Base-by-base conservation (phyloP, 2,113 vertebrate species). In the Takifugu flavidus region DNA sequence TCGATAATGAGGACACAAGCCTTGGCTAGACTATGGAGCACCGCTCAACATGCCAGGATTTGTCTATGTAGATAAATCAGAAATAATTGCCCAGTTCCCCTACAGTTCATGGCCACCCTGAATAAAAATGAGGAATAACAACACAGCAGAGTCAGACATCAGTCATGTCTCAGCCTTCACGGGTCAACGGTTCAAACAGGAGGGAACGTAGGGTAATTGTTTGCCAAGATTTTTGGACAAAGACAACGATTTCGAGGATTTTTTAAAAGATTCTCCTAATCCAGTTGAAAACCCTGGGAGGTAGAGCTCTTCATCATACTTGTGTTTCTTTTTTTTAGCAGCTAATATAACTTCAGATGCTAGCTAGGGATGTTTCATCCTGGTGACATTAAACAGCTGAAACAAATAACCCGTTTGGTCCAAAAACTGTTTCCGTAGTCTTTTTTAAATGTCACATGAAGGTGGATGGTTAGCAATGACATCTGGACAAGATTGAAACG, bases 41-140 rank as follows among this genome's bases (percentile, higher is more conserved):
- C 59, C 53, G 71, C 86, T 82, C 76, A 86, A 74, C 72, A 83
- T 82, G 85, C 80, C 79, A 78, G 75, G 62, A 85, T 79, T 86
- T 86, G 88, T 90, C 89, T 79, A 85, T 83, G 83, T 83, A 86
- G 82, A 90, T 90, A 88, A 86, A 91, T 91, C 89, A 88, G 68
- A 89, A 89, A 89, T 89, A 88, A 89, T 89, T 89, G 85, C 80
- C 78, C 62, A 61, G 72, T 77, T 59, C 28, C 67, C 64, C 76
- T 60, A 73, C 75, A 80, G 84, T 76, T 85, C 65, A 72, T 59
- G 49, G 75, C 69, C 63, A 79, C 69, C 82, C 71, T 75, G 74
- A 78, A 68, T 65, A 66, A 65, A 81, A 83, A 87, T 83, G 80
- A 83, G 79, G 82, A 67, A 56, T 71, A 53, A 70, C 73, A 75